Evolutionary conservation across 2,797 vertebrate genomes (phyloP).

Genomic region (Enteromius treurensis): DNA sequence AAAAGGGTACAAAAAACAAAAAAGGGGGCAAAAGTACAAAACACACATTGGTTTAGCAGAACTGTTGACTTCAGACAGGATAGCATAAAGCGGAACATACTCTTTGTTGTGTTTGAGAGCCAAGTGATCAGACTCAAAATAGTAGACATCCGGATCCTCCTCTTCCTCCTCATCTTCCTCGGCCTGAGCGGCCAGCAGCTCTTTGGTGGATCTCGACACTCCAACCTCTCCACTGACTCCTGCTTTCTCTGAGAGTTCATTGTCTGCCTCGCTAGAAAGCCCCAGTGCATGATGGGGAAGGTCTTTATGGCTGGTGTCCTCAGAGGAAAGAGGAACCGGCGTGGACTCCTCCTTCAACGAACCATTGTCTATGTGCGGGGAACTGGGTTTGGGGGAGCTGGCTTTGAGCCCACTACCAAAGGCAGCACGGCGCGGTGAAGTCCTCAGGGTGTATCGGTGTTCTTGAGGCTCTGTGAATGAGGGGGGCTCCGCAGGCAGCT

Average conservation of each 20-base stretch:
- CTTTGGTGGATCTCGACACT: constrained; percentile 80
- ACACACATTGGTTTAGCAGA: constrained; percentile 1
- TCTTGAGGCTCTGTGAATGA: constrained; percentile 91
- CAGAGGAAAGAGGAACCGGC: constrained; percentile 68
- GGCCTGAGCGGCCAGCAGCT: constrained; percentile 74
- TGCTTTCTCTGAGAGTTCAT: constrained; percentile 72
- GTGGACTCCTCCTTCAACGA: constrained; percentile 83
- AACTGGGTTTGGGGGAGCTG: constrained; percentile 85
- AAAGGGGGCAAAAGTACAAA: neutral
- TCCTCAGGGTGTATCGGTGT: constrained; percentile 95
- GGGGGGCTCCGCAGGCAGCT: constrained; percentile 77
- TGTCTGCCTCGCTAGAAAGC: constrained; percentile 61
- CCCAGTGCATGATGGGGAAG: constrained; percentile 59
- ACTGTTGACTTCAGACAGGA: neutral
- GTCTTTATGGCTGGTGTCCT: constrained; percentile 64
- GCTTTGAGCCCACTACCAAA: constrained; percentile 74
- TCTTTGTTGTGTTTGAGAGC: constrained; percentile 99
- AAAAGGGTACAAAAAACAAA: neutral
- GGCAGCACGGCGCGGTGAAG: constrained; percentile 89
- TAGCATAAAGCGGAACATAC: constrained; percentile 83
- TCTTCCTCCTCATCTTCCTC: constrained; percentile 88
- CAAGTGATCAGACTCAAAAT: constrained; percentile 99
- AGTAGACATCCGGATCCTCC: constrained; percentile 98
- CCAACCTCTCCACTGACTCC: constrained; percentile 73
- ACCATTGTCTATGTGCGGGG: constrained; percentile 89